These are phyloP conservation scores for Rattus rattus DNA, from an alignment of 2,113 vertebrate genomes.

Conservation along the genomic window DNA sequence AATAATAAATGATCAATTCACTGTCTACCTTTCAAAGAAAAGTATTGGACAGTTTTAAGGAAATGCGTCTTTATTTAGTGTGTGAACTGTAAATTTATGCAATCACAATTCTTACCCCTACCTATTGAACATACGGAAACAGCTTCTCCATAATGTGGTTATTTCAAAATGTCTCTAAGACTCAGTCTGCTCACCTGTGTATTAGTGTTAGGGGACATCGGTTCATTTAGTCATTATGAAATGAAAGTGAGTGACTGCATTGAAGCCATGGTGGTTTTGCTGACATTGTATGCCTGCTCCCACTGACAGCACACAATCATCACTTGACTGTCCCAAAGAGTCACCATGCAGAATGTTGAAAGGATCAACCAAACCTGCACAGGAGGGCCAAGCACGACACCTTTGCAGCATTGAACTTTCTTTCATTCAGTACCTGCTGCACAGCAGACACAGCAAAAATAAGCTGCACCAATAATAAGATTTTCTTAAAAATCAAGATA, in stretches of 20 bases:
- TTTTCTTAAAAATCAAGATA: not conserved
- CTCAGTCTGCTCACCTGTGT: not conserved
- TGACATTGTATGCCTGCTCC: not conserved
- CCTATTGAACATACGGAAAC: not conserved
- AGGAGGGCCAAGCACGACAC: no score
- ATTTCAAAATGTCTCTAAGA: not conserved
- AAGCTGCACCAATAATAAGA: not conserved
- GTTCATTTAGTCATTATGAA: not conserved
- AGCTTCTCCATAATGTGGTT: not conserved
- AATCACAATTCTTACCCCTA: not conserved
- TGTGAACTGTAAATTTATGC: not conserved
- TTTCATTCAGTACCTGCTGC: not conserved
- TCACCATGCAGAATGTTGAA: not conserved
- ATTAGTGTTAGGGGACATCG: not conserved
- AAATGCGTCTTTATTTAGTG: not conserved
- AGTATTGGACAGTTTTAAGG: not conserved
- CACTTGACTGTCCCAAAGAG: not conserved
- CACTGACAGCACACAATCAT: no score
- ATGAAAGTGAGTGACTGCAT: not conserved
- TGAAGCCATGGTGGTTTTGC: not conserved
- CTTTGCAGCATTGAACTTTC: not conserved
- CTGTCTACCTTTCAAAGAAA: not conserved
- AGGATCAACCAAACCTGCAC: not conserved
- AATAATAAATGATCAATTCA: not conserved
- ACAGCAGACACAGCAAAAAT: not conserved